Base-by-base conservation (phyloP, 2,888 invertebrate genomes). In the Frankliniella fusca region DNA sequence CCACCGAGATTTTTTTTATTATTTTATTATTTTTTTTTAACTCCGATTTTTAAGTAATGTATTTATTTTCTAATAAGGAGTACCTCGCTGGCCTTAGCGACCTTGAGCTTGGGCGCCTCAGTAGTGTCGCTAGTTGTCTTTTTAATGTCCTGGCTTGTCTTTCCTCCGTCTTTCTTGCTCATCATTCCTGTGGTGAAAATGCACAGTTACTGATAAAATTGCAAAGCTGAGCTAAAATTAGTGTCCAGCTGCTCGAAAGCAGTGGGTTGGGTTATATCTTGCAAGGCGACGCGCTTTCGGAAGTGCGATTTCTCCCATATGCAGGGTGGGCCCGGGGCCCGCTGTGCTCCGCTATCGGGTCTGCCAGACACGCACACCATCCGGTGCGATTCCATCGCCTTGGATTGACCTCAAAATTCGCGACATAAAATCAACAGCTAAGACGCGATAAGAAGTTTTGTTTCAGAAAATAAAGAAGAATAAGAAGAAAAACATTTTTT, bases 81-180 rank as follows among this genome's bases (percentile, higher is more conserved):
- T 23, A 70, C 70, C 70, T 70, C 70, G 23, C 23, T 23, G 3
- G 70, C 70, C 5, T 70, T 70, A 3, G 70, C 70, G 5, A 70
- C 70, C n/a, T 23, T 23, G 5, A 70, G 70, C 23, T 70, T 70
- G 23, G 70, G 70, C 3, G 70, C 70, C 70, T 70, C 70, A 9
- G n/a, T 70, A 23, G 23, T 23, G 70, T 70, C 70, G 11, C 70
- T 23, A 2, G 70, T 70, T 0, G 70, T 70, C 70, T 70, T 70
- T 23, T 70, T 70, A 11, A 70, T 70, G 3, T 70, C 70, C 70
- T n/a, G n/a, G 70, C 70, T 70, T 23, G 70, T 70, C 70, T 70
- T 70, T 7, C 61, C 61, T 61, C 61, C 61, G 20, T 61, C n/a
- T n/a, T 10, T 18, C 7, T 61, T n/a, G 20, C n/a, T 61, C 20